These are phyloP conservation scores for Galaxea fascicularis DNA, from an alignment of 92 coral and sea anemone genomes.

Conservation along the genomic window DNA sequence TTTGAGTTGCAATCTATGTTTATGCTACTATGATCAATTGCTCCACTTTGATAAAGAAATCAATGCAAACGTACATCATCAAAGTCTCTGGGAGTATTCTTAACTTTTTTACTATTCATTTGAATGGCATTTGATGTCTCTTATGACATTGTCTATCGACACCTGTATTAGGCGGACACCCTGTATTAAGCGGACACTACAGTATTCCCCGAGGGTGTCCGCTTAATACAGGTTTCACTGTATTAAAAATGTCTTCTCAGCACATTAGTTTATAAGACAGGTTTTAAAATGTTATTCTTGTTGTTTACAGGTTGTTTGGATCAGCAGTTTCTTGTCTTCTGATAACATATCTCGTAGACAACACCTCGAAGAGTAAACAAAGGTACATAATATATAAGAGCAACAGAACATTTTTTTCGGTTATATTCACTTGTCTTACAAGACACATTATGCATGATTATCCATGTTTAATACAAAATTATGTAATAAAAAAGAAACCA, in stretches of 20 bases:
- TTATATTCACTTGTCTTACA: too few relatives aligned
- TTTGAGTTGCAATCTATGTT: slow-evolving; percentile 12
- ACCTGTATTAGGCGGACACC: slow-evolving; percentile 26
- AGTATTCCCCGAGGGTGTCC: slow-evolving; percentile 6
- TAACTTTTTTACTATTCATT: slow-evolving; percentile 20
- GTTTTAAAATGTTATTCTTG: too few relatives aligned
- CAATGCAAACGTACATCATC: slow-evolving; percentile 17
- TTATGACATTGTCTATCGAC: slow-evolving; percentile 2
- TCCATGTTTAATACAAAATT: too few relatives aligned
- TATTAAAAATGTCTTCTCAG: too few relatives aligned
- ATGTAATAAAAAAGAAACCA: too few relatives aligned
- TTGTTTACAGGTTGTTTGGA: slow-evolving; percentile 77
- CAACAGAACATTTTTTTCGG: too few relatives aligned
- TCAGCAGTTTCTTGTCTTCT: slow-evolving; percentile 65
- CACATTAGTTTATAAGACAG: too few relatives aligned
- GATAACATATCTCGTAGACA: slow-evolving; percentile 69
- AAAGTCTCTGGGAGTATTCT: slow-evolving; percentile 29
- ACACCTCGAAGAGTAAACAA: slow-evolving; percentile 60
- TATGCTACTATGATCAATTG: slow-evolving; percentile 12
- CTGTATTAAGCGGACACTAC: not conserved
- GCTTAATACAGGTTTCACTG: slow-evolving; percentile 18
- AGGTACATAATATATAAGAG: too few relatives aligned
- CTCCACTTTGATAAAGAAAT: slow-evolving; percentile 16
- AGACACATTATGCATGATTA: too few relatives aligned
- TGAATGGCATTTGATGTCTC: slow-evolving; percentile 29